phyloP scores from a whole-genome alignment of 2,888 invertebrate species.

The Latrodectus elegans region DNA sequence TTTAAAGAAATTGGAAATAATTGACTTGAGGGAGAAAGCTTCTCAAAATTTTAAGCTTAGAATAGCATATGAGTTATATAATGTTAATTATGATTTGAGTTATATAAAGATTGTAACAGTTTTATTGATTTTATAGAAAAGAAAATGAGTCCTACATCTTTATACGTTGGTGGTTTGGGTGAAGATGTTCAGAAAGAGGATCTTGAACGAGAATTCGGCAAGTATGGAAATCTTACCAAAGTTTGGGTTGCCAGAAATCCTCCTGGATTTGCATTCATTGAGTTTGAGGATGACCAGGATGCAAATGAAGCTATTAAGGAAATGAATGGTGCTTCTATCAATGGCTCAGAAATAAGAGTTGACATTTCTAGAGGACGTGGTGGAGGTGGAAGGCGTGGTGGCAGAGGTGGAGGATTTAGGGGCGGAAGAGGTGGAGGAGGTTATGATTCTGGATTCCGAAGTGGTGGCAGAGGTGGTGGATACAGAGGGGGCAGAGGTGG shows the following conservation, averaged over 20 bases:
- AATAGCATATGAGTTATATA: no score
- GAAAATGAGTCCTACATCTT: constrained; percentile 54
- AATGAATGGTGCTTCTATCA: constrained; percentile 83
- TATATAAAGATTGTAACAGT: no score
- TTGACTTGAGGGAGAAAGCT: no score
- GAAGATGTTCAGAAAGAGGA: constrained; percentile 94
- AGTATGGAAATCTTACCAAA: constrained; percentile 78
- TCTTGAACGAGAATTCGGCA: constrained; percentile 90
- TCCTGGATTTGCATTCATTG: constrained; percentile 94
- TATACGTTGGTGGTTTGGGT: constrained; percentile 83
- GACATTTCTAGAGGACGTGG: constrained; percentile 50
- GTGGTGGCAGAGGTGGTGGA: constrained; percentile 75
- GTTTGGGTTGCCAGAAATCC: constrained; percentile 76
- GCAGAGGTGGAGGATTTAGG: constrained; percentile 66
- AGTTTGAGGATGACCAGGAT: constrained; percentile 90
- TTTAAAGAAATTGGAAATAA: no score
- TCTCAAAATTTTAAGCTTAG: no score
- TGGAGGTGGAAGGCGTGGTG: constrained; percentile 71
- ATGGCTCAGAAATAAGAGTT: constrained; percentile 62
- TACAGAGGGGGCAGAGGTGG: constrained; percentile 75
- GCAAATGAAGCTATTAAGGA: constrained; percentile 91
- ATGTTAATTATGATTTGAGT: no score
- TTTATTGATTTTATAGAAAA: no score
- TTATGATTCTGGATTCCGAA: constrained; percentile 76
- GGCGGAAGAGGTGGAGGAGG: constrained; percentile 76